Base-by-base conservation (phyloP, 2,797 vertebrate genomes). In the Denticeps clupeoides region DNA sequence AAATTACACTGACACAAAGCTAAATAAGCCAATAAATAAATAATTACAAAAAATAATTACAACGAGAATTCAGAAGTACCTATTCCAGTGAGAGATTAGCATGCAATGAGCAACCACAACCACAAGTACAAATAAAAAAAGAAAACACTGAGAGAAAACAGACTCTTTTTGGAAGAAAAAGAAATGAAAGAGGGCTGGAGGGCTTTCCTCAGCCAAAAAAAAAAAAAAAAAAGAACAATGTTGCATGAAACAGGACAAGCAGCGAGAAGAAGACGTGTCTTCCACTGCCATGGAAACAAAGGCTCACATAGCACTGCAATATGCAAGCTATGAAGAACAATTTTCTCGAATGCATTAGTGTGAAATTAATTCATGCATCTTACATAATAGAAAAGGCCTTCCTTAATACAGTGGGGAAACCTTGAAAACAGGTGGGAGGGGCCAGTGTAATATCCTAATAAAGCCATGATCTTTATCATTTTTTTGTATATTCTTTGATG, bases 231-330 rank as follows among this genome's bases (percentile, higher is more conserved):
- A 67, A 47, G 63, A 55, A 62, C 25, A 25, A 65, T 56, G 46
- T 58, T 51, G 57, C 51, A 73, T 45, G 47, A 58, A 46, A 69
- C 51, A 31, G 54, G 31, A 63, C 54, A 52, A 61, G 55, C 61
- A 73, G 67, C 51, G 66, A 65, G 49, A 62, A 63, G 19, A 49
- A 70, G 47, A 50, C 48, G 35, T 45, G 31, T 41, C 3, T 29
- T 59, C 57, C 63, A 62, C 55, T 56, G 55, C 69, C 76, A 82
- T 72, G 75, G 73, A 80, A 69, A 57, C 64, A 49, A 55, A 63
- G 51, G 59, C n/a, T n/a, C n/a, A n/a, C n/a, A n/a, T n/a, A n/a
- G n/a, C n/a, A n/a, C n/a, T n/a, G n/a, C n/a, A n/a, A n/a, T n/a
- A n/a, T n/a, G n/a, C n/a, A n/a, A n/a, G n/a, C n/a, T n/a, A n/a